Evolutionary conservation across 2,113 vertebrate species (phyloP), one percentile per base, ranked within the genome.

Genomic region (Pedionomus torquatus): DNA sequence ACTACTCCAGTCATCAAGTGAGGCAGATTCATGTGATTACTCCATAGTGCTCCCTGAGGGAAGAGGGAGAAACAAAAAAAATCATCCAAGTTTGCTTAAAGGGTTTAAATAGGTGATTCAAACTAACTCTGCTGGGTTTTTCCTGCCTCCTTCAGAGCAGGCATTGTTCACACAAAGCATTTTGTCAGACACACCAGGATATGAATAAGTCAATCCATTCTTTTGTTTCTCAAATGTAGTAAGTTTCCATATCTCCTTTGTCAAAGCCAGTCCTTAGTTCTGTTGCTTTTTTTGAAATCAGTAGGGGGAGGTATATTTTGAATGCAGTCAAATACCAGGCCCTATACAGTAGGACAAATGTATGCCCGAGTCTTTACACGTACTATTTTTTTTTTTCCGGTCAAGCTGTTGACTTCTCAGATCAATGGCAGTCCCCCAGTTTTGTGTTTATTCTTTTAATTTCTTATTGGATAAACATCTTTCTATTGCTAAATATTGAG

Each of bases 241-340:
- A 91, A 84, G 83, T 95, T 95, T 89, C 80, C 86, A 72, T 97
- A 55, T 92, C 57, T 83, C 57, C 61, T 95, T 91, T 97, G 89
- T 90, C 39, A 94, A 81, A 95, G 46, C 55, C 33, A 64, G 49
- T 52, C 49, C 5, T 93, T 86, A 89, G 57, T 87, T 96, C 80
- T 93, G 69, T 91, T 92, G 37, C 77, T 89, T 84, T 92, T 92
- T 82, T 82, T 82, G 57, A 95, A 96, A 82, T 85, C 57, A 60
- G 60, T 64, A 82, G 74, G 55, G 70, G 51, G 79, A 94, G 35
- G 43, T 68, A 24, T 87, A 72, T 89, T 79, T 44, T 84, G 58
- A 75, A 78, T 82, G 48, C 80, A 79, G 70, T 72, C 61, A 49
- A 85, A 71, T 75, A 35, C 14, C 33, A 72, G 63, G 35, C 35